phyloP scores from a whole-genome alignment of 2,113 vertebrate species.

The Hyperoodon ampullatus region DNA sequence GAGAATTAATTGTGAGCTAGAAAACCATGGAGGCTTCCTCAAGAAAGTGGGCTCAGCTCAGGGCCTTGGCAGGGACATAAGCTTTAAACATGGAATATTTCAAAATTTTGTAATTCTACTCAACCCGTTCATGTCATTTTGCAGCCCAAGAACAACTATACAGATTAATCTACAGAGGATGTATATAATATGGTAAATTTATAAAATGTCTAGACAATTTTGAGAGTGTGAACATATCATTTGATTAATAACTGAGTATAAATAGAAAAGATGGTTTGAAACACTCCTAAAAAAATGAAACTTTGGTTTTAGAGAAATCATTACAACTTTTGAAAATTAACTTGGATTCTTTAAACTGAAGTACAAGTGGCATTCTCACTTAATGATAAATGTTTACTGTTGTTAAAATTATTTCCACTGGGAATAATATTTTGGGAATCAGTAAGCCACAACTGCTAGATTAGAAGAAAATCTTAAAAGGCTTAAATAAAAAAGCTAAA shows the following conservation, averaged over 20 bases:
- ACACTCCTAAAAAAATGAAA: background rate
- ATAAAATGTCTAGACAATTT: background rate
- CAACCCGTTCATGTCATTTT: background rate
- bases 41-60: background rate
- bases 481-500: background rate
- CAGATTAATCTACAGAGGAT: background rate
- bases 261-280: slow-evolving; percentile 32
- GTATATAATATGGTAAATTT: background rate
- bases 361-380: background rate
- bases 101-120: background rate
- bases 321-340: background rate
- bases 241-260: background rate
- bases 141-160: background rate
- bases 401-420: slow-evolving; percentile 41
- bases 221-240: background rate
- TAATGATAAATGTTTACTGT: background rate
- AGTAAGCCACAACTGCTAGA: background rate
- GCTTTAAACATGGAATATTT: background rate
- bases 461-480: background rate
- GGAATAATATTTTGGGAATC: background rate
- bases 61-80: background rate
- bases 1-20: background rate
- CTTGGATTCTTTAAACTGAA: slow-evolving; percentile 1
- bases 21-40: background rate
- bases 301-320: slow-evolving; percentile 30